Percentiles rank a stretch among this genome's conserved stretches.
These are phyloP conservation scores for Danaus plexippus DNA, from an alignment of 1,140 invertebrate species.

Conservation along the genomic window DNA sequence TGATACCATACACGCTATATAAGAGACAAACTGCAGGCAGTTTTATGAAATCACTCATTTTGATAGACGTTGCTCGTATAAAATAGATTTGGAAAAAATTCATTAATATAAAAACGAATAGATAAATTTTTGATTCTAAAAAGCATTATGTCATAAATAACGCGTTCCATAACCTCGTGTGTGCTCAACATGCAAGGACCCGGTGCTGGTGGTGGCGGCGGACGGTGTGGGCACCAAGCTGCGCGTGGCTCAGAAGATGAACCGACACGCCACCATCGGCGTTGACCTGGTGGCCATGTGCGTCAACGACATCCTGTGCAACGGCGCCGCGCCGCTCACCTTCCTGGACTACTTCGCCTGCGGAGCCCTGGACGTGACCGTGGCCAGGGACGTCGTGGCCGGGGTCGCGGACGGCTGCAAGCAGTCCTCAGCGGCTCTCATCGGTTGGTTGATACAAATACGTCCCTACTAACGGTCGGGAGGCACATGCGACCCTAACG, in stretches of 20 bases:
- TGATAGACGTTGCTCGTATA: no score
- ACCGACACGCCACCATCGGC: conserved; percentile 87
- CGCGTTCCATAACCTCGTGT: no score
- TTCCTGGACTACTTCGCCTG: conserved; percentile 98
- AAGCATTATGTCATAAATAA: no score
- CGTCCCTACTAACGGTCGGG: background rate
- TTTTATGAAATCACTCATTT: no score
- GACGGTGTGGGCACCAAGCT: conserved; percentile 98
- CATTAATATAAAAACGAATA: no score
- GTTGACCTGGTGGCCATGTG: conserved; percentile 99
- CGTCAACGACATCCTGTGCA: conserved; percentile 96
- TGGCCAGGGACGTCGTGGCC: conserved; percentile 81
- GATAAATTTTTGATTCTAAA: no score
- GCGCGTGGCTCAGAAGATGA: conserved; percentile 88
- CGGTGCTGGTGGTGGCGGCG: conserved; percentile 92
- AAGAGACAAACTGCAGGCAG: no score
- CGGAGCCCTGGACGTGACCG: conserved; percentile 81
- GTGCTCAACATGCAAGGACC: conserved; percentile 73
- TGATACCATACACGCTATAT: no score
- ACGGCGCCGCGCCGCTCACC: conserved; percentile 93
- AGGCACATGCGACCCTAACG: no score
- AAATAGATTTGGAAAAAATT: no score
- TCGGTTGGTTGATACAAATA: conserved; percentile 73
- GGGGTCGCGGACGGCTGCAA: conserved; percentile 90
- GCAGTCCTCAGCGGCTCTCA: conserved; percentile 87